These are phyloP conservation scores for Drosophila infuscata DNA, from an alignment of 2,888 invertebrate species.

Conservation along the genomic window DNA sequence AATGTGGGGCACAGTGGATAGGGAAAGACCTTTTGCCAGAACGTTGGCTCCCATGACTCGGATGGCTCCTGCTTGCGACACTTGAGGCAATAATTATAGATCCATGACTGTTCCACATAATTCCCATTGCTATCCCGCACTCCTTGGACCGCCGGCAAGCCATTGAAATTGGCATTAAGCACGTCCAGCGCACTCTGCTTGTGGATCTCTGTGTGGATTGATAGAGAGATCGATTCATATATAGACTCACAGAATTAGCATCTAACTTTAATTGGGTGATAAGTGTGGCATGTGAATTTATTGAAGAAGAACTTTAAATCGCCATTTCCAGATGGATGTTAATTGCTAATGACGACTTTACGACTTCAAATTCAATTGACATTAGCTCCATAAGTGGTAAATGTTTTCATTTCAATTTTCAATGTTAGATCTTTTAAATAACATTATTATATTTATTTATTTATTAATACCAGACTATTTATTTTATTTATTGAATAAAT, in stretches of 20 bases:
- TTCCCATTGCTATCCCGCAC: constrained; percentile 51
- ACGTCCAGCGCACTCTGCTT: constrained; percentile 80
- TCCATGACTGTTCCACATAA: constrained; percentile 88
- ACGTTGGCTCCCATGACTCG: constrained; percentile 92
- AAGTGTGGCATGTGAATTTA: constrained; percentile 36
- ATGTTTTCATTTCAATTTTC: constrained; percentile 6
- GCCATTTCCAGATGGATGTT: constrained; percentile 16
- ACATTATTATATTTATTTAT: constrained; percentile 21
- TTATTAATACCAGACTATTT: neutral
- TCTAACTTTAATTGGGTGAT: constrained; percentile 58
- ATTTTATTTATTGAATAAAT: constrained; percentile 1
- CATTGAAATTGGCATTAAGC: constrained; percentile 78
- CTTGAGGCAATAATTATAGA: constrained; percentile 92
- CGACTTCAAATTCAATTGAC: constrained; percentile 49
- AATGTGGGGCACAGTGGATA: constrained; percentile 94
- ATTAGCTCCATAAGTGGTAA: constrained; percentile 31
- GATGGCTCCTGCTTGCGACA: constrained; percentile 91
- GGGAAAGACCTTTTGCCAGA: constrained; percentile 93
- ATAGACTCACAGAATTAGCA: constrained; percentile 34
- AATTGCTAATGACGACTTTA: constrained; percentile 40
- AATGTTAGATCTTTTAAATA: constrained; percentile 26
- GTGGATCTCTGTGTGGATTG: constrained; percentile 70
- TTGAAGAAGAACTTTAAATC: constrained; percentile 2
- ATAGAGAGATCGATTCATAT: neutral
- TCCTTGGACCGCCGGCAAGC: constrained; percentile 53